Conservation (phyloP, 2,888 invertebrate genomes). For the Euplagia quadripunctaria region DNA sequence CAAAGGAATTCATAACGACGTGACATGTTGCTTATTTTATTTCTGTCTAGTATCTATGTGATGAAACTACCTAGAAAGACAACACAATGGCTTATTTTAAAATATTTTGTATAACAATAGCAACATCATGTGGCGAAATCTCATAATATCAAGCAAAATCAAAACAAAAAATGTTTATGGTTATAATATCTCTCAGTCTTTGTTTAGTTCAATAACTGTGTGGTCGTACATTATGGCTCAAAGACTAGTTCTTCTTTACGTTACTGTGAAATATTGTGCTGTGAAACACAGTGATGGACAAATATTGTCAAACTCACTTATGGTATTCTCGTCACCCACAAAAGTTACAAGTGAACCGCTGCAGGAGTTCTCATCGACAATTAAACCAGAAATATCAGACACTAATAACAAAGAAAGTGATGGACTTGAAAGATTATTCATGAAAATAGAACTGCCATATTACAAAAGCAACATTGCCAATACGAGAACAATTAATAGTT, state of each 20-base stretch:
- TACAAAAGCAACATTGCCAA: neutral
- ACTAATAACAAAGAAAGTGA: neutral
- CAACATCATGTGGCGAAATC: neutral
- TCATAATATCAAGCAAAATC: conserved; percentile 2
- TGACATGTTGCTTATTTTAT: neutral
- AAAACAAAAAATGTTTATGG: conserved; percentile 7
- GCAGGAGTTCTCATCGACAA: neutral
- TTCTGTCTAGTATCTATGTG: neutral
- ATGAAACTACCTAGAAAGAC: neutral
- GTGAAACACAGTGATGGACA: conserved; percentile 1
- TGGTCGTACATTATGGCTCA: conserved; percentile 5
- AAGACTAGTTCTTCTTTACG: conserved; percentile 1
- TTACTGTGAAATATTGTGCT: neutral
- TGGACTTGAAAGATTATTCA: neutral
- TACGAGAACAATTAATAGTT: neutral
- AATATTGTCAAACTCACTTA: neutral
- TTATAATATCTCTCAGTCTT: neutral
- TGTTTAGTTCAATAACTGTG: neutral
- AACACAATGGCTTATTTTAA: neutral
- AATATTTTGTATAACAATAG: conserved; percentile 4
- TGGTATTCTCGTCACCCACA: neutral
- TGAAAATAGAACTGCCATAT: neutral
- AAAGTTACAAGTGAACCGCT: neutral
- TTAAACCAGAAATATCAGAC: neutral
- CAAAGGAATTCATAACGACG: no score